Percentiles rank a stretch among this genome's conserved stretches.
These are phyloP conservation scores for Cephus spinipes DNA, from an alignment of 2,888 invertebrate species.

Conservation along the genomic window DNA sequence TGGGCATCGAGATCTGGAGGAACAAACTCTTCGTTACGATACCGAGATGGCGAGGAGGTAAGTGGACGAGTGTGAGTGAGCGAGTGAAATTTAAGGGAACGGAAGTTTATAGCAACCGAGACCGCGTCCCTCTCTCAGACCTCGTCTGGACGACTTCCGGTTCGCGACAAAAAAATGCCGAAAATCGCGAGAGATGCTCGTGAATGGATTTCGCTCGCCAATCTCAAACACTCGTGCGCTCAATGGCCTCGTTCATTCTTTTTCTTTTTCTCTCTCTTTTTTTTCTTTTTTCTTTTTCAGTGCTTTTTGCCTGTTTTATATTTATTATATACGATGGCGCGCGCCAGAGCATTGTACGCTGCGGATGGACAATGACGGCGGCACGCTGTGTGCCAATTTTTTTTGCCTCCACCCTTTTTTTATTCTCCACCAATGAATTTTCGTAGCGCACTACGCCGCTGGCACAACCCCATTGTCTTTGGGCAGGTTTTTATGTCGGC, in stretches of 20 bases:
- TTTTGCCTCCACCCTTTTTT: conserved; percentile 23
- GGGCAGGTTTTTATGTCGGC: conserved; percentile 27
- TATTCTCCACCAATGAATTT: conserved; percentile 16
- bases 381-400: conserved; percentile 25
- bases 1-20: conserved; percentile 84
- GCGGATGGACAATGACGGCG: conserved; percentile 37
- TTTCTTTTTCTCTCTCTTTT: neutral
- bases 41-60: conserved; percentile 84
- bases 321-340: conserved; percentile 42
- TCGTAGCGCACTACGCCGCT: conserved; percentile 14
- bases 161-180: conserved; percentile 18
- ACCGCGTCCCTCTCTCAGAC: conserved; percentile 33
- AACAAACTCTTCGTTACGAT: conserved; percentile 86
- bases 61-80: conserved; percentile 45
- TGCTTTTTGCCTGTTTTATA: conserved; percentile 25
- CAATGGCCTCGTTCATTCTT: conserved; percentile 26
- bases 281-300: neutral
- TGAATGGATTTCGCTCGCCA: conserved; percentile 27
- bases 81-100: neutral
- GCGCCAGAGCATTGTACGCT: conserved; percentile 41
- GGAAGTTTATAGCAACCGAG: neutral
- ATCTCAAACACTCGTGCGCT: conserved; percentile 19
- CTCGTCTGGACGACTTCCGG: conserved; percentile 61
- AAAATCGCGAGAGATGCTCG: conserved; percentile 6
- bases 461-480: conserved; percentile 31